Evolutionary conservation across 1,140 invertebrate genomes (phyloP), one percentile per base, ranked within the genome.

Genomic region (Lasioglossum baleicum): DNA sequence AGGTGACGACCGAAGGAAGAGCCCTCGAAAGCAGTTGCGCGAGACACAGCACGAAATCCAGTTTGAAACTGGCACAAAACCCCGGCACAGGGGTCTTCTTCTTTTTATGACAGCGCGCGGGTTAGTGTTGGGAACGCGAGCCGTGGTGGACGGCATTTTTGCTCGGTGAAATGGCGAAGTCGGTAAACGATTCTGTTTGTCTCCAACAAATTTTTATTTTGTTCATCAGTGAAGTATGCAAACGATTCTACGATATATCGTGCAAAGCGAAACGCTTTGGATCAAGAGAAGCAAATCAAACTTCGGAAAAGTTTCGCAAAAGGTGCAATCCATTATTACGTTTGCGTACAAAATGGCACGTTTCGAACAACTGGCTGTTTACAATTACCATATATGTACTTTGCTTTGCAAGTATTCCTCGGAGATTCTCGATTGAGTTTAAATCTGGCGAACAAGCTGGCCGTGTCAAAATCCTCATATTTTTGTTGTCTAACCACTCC

Each of bases 321-420:
- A 91, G 92, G 83, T 92, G 92, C 31, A 87, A 88, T 69, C 79
- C 66, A 74, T 11, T 91, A 51, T 69, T 93, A 48, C 80, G 66
- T 35, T 73, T 89, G 31, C 85, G 85, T 22, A 82, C 44, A 53
- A 90, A 90, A 68, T 92, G 90, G 91, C 86, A 89, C 58, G 85
- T 92, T 15, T 90, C 91, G 0, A 73, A 91, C 17, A 93, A 93
- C 73, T 93, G 92, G 92, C 26, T 26, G 26, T 26, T 26, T 26
- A 26, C 77, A 88, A 40, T 84, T 92, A 82, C 92, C 93, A 67
- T 91, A 90, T 88, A 81, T 93, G n/a, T n/a, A 26, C 26, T 26
- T 26, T 26, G 0, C 26, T 26, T 26, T 26, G 26, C 26, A 26
- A 26, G 26, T 26, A 26, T 26, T 26, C 26, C 26, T 1, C 26